These are phyloP conservation scores for Onychostoma macrolepis DNA, from an alignment of 2,113 vertebrate genomes.

Conservation along the genomic window DNA sequence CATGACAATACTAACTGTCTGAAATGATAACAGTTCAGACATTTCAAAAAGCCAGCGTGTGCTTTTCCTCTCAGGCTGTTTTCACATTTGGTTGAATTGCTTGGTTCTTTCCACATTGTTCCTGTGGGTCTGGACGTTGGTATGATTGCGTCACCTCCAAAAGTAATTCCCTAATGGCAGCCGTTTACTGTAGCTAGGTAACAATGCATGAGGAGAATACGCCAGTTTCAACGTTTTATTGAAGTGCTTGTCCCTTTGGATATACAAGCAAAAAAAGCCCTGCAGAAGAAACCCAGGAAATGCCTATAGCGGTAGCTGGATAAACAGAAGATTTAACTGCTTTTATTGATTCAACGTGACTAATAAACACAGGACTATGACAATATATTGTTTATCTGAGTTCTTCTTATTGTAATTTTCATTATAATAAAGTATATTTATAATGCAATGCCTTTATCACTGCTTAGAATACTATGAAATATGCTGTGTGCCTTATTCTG, in stretches of 20 bases:
- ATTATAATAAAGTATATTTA: no score
- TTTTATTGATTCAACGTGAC: no score
- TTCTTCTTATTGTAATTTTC: no score
- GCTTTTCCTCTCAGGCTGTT: not conserved
- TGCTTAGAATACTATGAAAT: no score
- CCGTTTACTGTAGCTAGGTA: slow-evolving; percentile 11
- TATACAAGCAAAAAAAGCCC: not conserved
- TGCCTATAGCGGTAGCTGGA: no score
- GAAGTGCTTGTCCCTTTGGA: slow-evolving; percentile 12
- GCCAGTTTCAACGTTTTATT: not conserved
- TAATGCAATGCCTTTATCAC: no score
- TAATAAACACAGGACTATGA: no score
- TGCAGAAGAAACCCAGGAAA: no score
- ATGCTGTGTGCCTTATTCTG: no score
- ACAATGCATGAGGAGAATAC: not conserved
- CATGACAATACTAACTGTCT: not conserved
- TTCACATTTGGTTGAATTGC: not conserved
- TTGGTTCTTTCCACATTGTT: not conserved
- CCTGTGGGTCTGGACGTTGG: not conserved
- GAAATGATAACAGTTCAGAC: not conserved
- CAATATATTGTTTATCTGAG: no score
- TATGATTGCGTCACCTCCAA: not conserved
- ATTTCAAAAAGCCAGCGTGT: not conserved
- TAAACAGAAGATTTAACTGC: no score
- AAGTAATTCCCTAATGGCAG: not conserved